Percentiles rank a stretch among this genome's conserved stretches.
Conservation (phyloP, 2,888 invertebrate genomes). For the Leucoma salicis region DNA sequence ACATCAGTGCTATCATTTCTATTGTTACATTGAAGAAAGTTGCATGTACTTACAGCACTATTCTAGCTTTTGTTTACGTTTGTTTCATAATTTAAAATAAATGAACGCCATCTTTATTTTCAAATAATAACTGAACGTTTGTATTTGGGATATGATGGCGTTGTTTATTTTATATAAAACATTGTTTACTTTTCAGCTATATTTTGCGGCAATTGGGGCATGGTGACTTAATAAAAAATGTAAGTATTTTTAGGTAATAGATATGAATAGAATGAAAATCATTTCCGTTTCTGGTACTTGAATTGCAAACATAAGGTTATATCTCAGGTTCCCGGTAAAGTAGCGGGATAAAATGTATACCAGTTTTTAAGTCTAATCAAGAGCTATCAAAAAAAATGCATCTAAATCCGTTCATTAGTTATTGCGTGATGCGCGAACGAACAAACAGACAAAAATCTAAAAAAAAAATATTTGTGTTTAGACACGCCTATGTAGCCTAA, state of each 20-base stretch:
- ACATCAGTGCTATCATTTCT: not conserved
- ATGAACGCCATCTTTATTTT: not conserved
- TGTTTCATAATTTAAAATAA: not conserved
- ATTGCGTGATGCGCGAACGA: too few relatives aligned
- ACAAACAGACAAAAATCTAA: too few relatives aligned
- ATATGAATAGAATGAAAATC: too few relatives aligned
- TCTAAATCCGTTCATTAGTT: too few relatives aligned
- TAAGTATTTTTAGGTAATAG: slow-evolving; percentile 75
- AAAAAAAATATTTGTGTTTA: too few relatives aligned
- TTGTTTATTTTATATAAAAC: not conserved
- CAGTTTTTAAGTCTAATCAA: too few relatives aligned
- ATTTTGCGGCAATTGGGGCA: slow-evolving; percentile 87
- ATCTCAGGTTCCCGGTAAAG: too few relatives aligned
- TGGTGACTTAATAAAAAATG: slow-evolving; percentile 85
- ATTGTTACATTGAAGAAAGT: not conserved
- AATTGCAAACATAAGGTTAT: too few relatives aligned
- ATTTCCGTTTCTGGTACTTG: too few relatives aligned
- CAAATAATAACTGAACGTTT: not conserved
- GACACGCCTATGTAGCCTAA: too few relatives aligned
- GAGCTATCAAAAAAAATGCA: too few relatives aligned
- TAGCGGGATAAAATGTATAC: too few relatives aligned
- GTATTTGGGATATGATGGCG: slow-evolving; percentile 1
- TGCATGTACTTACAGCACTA: not conserved
- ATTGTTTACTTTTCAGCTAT: slow-evolving; percentile 82
- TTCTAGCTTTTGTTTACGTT: not conserved